A percentile compares a stretch with the other conserved stretches of the same genome.
Conservation (phyloP, 1,140 invertebrate genomes). For the Drosophila ironensis region DNA sequence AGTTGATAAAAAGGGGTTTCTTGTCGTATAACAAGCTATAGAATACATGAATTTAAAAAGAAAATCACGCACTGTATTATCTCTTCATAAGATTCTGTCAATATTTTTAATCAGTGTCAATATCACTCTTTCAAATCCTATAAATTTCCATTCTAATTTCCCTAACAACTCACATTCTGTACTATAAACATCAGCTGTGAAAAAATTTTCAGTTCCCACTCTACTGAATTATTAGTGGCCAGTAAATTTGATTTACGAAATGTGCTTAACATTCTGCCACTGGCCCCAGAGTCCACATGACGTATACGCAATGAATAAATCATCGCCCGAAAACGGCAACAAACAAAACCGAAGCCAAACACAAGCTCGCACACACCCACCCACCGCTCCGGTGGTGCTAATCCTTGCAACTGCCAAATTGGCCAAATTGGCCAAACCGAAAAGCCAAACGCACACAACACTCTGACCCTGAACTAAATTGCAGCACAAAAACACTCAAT, state of each 20-base stretch:
- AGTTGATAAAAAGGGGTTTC: too few species aligned
- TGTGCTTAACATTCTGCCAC: slow-evolving; percentile 26
- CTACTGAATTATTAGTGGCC: slow-evolving; percentile 12
- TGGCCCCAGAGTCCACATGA: slow-evolving; percentile 33
- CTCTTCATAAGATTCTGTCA: too few species aligned
- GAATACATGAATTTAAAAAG: too few species aligned
- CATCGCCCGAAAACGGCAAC: slow-evolving; percentile 14
- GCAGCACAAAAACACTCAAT: slow-evolving; percentile 56
- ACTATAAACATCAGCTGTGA: too few species aligned
- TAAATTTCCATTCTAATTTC: too few species aligned
- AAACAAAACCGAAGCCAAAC: slow-evolving; percentile 9
- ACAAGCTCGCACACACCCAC: slow-evolving; percentile 4
- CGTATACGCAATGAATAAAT: slow-evolving; percentile 73
- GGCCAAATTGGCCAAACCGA: slow-evolving; percentile 50
- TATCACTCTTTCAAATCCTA: too few species aligned
- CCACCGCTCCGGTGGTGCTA: too few species aligned
- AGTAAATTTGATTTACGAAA: slow-evolving; percentile 17
- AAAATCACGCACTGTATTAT: too few species aligned
- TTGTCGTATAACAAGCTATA: too few species aligned
- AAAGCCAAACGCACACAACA: slow-evolving; percentile 53
- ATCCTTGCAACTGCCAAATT: slow-evolving; percentile 16
- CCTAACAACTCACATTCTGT: too few species aligned
- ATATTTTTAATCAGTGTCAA: too few species aligned
- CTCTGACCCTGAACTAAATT: slow-evolving; percentile 78
- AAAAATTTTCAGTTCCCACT: too few species aligned